A percentile compares a stretch with the other conserved stretches of the same genome.
phyloP scores from a whole-genome alignment of 2,113 vertebrate genomes.

The Martes martes region DNA sequence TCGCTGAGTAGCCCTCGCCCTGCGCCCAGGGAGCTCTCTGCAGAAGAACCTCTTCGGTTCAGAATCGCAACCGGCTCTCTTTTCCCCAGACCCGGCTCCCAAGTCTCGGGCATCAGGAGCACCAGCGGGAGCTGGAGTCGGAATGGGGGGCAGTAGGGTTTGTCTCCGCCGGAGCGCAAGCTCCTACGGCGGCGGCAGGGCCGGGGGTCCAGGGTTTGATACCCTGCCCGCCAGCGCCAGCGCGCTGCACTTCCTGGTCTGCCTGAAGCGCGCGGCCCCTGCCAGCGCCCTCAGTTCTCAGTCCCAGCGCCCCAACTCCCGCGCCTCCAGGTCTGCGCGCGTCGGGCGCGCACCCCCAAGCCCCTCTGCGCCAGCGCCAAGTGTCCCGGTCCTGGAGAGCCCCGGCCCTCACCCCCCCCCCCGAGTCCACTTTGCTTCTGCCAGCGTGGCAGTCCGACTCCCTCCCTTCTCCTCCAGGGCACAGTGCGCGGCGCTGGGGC shows the following conservation, averaged over 20 bases:
- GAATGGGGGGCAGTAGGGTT: not conserved
- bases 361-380: not conserved
- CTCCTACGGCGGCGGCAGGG: not conserved
- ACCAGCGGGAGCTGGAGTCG: not conserved
- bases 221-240: not conserved
- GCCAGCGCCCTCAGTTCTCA: not conserved
- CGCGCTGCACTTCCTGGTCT: not conserved
- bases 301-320: not conserved
- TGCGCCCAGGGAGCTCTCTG: not conserved
- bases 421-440: conserved; percentile 39
- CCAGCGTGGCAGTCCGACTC: conserved; percentile 75
- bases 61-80: not conserved
- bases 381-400: not conserved
- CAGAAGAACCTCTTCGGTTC: not conserved
- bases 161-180: not conserved
- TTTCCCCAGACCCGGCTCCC: not conserved
- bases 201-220: not conserved
- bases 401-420: not conserved
- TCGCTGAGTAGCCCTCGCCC: not conserved
- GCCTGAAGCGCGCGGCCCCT: not conserved
- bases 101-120: not conserved
- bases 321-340: not conserved
- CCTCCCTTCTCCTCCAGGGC: not conserved
- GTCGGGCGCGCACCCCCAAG: not conserved
- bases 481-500: not conserved